Evolutionary conservation across 2,797 vertebrate species (phyloP).

Genomic region (Acanthurus tractus): DNA sequence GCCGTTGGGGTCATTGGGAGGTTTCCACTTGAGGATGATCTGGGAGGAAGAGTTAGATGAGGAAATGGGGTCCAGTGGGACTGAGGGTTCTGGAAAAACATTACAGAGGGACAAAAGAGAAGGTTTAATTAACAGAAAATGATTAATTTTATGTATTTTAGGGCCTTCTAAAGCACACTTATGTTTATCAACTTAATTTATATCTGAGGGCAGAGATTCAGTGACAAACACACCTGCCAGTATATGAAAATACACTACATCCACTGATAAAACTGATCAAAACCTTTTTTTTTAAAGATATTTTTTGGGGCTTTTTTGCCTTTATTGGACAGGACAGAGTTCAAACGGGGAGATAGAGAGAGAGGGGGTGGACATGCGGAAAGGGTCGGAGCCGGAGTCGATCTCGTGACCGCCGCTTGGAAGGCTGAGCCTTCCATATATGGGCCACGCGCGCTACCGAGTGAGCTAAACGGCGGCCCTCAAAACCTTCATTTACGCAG

Average conservation of each 20-base stretch:
- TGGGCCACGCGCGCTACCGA: no score
- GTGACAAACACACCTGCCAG: neutral
- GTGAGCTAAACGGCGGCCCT: no score
- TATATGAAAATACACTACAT: neutral
- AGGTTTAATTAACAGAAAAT: neutral
- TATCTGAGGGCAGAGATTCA: neutral
- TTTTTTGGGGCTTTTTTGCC: no score
- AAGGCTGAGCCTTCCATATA: no score
- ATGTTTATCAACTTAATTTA: neutral
- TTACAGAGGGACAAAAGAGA: conserved; percentile 8
- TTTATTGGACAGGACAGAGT: no score
- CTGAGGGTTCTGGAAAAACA: conserved; percentile 89
- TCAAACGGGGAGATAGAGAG: no score
- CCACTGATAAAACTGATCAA: no score
- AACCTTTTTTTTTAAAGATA: no score
- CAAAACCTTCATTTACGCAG: no score
- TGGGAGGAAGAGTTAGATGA: conserved; percentile 97
- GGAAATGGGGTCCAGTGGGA: conserved; percentile 94
- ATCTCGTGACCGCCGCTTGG: no score
- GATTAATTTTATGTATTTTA: neutral
- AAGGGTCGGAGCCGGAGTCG: no score
- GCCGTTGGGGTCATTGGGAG: conserved; percentile 95
- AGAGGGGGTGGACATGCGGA: no score
- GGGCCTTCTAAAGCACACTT: neutral
- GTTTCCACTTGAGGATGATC: conserved; percentile 97